Evolutionary conservation across 2,888 invertebrate species (phyloP).

Genomic region (Julus scandinavius): DNA sequence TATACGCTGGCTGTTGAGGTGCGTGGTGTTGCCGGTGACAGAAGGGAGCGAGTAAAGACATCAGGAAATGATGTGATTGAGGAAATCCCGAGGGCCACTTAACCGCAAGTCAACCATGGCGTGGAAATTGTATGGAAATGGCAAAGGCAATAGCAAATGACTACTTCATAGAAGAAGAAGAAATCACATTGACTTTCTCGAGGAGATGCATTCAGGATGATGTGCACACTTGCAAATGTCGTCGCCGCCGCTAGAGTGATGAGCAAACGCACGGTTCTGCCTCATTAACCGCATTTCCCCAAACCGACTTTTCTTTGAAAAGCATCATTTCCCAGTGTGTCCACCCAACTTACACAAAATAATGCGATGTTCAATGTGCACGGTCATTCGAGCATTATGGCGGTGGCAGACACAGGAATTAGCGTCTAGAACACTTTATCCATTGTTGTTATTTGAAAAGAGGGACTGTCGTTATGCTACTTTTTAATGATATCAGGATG

Average conservation of each 20-base stretch:
- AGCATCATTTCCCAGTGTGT: constrained; percentile 5
- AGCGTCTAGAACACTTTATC: no score
- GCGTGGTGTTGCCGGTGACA: constrained; percentile 27
- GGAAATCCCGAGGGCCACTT: constrained; percentile 50
- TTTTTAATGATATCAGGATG: no score
- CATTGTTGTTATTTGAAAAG: neutral
- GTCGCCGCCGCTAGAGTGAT: neutral
- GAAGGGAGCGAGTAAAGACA: constrained; percentile 42
- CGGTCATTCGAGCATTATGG: constrained; percentile 6
- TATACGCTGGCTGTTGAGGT: constrained; percentile 37
- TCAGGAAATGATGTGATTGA: constrained; percentile 53
- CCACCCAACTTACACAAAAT: neutral
- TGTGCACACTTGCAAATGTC: constrained; percentile 19
- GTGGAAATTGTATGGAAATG: constrained; percentile 46
- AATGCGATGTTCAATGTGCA: constrained; percentile 32
- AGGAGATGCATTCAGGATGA: constrained; percentile 21
- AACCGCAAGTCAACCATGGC: constrained; percentile 43
- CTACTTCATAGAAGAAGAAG: constrained; percentile 35
- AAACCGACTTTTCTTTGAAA: constrained; percentile 29
- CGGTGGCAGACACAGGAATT: neutral
- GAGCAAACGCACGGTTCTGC: constrained; percentile 33
- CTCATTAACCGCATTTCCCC: constrained; percentile 40
- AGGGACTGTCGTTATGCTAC: neutral
- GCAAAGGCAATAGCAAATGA: constrained; percentile 23
- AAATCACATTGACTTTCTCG: constrained; percentile 25